These are phyloP conservation scores for Xestia ashworthii DNA, from an alignment of 2,888 invertebrate species.

Conservation along the genomic window DNA sequence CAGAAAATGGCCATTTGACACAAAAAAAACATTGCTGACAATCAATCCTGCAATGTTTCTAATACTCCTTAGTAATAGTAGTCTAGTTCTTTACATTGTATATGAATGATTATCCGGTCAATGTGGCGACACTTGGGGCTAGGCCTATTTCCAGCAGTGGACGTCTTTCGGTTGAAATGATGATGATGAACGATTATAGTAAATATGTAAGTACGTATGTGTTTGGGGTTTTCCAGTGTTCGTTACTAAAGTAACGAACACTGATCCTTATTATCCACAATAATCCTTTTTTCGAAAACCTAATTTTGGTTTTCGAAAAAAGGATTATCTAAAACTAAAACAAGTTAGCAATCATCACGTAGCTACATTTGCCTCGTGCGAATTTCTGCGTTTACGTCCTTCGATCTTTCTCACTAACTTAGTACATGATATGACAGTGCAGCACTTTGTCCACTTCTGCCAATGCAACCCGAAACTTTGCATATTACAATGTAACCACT, in stretches of 20 bases:
- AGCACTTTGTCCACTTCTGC: slow-evolving; percentile 80
- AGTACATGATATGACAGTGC: slow-evolving; percentile 72
- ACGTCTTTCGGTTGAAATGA: too few species aligned
- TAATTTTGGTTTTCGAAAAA: not conserved
- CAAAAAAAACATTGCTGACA: too few species aligned
- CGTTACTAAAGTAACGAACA: not conserved
- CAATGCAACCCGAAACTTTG: slow-evolving; percentile 82
- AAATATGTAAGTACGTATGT: not conserved
- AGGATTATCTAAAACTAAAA: not conserved
- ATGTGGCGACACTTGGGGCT: too few species aligned
- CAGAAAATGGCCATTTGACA: too few species aligned
- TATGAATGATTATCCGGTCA: too few species aligned
- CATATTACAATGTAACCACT: slow-evolving; percentile 50
- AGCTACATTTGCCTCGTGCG: slow-evolving; percentile 28
- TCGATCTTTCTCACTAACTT: slow-evolving; percentile 67
- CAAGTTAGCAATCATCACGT: not conserved
- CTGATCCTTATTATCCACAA: too few species aligned
- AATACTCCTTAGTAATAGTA: too few species aligned
- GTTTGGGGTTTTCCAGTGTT: not conserved
- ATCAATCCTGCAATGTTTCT: too few species aligned
- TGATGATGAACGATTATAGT: not conserved
- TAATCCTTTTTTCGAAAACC: too few species aligned
- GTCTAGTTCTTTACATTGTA: too few species aligned
- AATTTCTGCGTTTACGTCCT: slow-evolving; percentile 38
- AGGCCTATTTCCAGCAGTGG: too few species aligned